Base-by-base conservation (phyloP, 2,888 invertebrate species). In the Anticlea derivata region DNA sequence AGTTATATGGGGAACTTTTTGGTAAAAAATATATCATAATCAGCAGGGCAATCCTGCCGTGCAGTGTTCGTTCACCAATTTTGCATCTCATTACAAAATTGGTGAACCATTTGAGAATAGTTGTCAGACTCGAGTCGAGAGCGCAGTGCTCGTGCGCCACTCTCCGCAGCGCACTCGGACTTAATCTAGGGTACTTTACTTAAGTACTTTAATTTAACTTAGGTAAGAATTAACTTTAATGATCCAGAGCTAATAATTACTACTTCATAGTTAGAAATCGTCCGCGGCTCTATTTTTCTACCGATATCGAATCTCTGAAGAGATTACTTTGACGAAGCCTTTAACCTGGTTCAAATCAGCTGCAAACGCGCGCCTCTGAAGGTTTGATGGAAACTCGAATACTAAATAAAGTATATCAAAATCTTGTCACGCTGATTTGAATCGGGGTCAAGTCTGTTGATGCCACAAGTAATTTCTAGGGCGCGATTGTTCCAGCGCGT, bases 281-380 rank as follows among this genome's bases (percentile, higher is more conserved):
- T 68, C 68, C 65, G 70, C 70, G 73, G 73, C 78, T 82, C 78
- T 86, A 86, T 86, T 85, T 84, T 86, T 84, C 73, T 86, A 86
- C 75, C 69, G 74, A 75, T 43, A 43, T 48, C 62, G 76, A 75
- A 76, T 75, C 74, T 75, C 75, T 59, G 59, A 44, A 35, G 71
- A 71, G 64, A 54, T 67, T 55, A 55, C 45, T 45, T 58, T 53
- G 49, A 62, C 54, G 41, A 68, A 58, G 67, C 65, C 66, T 63
- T 66, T 62, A 62, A 35, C 40, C 27, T 12, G 50, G 38, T 43
- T 41, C 43, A 30, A 35, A 31, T 34, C 48, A 38, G 34, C 30
- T 30, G 12, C 23, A 29, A 29, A 8, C 7, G 12, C 22, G 6
- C 22, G 22, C n/a, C 12, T 29, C 13, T 3, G 13, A 10, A 8